phyloP scores from a whole-genome alignment of 2,888 invertebrate species.

The Ectemnius cavifrons region DNA sequence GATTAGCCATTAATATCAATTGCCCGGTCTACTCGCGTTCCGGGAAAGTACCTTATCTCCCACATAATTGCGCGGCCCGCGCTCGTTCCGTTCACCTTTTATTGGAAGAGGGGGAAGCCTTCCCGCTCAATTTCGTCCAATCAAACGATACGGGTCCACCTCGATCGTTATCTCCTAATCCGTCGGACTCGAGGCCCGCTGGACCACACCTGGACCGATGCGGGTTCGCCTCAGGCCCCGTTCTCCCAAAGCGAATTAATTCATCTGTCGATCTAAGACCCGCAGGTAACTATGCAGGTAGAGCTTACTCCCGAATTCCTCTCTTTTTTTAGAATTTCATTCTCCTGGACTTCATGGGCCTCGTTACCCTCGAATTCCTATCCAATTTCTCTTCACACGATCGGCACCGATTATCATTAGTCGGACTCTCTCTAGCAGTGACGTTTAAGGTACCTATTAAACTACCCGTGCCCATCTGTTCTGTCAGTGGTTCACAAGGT shows the following conservation, averaged over 20 bases:
- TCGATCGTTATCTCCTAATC: slow-evolving; percentile 60
- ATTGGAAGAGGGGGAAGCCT: slow-evolving; percentile 41
- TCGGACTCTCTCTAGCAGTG: neutral
- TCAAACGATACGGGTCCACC: slow-evolving; percentile 69
- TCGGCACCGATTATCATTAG: neutral
- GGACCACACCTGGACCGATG: slow-evolving; percentile 69
- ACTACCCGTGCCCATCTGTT: neutral
- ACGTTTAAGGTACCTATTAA: neutral
- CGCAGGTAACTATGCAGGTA: slow-evolving; percentile 58
- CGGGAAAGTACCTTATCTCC: slow-evolving; percentile 59
- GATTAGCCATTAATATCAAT: slow-evolving; percentile 61
- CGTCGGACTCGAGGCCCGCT: slow-evolving; percentile 46
- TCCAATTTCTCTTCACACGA: slow-evolving; percentile 11
- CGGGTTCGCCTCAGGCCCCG: slow-evolving; percentile 54
- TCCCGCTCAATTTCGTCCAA: slow-evolving; percentile 68
- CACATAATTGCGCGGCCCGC: slow-evolving; percentile 45
- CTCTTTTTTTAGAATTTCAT: neutral
- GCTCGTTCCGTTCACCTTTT: slow-evolving; percentile 59
- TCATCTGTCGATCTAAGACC: slow-evolving; percentile 41
- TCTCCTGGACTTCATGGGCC: neutral
- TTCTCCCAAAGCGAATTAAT: slow-evolving; percentile 44
- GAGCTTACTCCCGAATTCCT: slow-evolving; percentile 13
- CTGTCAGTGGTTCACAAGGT: neutral
- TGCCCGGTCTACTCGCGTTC: slow-evolving; percentile 36
- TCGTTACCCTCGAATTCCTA: neutral